Conservation (phyloP, 2,113 vertebrate genomes). For the Oncorhynchus gorbuscha region DNA sequence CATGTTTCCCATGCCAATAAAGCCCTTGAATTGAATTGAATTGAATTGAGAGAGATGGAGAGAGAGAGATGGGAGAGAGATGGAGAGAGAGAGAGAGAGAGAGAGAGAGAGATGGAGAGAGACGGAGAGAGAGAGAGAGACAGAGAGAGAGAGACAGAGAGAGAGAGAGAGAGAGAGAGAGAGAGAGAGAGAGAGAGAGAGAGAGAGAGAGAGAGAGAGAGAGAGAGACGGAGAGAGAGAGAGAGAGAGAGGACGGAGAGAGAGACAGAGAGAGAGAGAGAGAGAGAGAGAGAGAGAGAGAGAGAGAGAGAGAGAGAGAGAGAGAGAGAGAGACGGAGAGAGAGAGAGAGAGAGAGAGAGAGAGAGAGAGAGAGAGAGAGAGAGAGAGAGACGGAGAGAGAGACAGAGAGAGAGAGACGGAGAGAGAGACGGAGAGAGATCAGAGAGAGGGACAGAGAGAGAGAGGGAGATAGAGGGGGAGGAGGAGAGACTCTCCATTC, state of each 20-base stretch:
- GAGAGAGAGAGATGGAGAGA: background rate
- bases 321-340: too few species aligned
- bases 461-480: too few species aligned
- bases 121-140: too few species aligned
- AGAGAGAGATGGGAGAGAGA: slow-evolving; percentile 4
- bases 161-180: slow-evolving; percentile 11
- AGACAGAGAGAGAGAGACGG: too few species aligned
- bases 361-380: too few species aligned
- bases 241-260: too few species aligned
- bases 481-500: background rate
- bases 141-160: background rate
- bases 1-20: too few species aligned
- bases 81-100: background rate
- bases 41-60: slow-evolving; percentile 10
- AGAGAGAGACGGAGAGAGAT: too few species aligned
- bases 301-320: background rate
- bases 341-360: too few species aligned
- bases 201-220: background rate
- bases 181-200: slow-evolving; percentile 8
- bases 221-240: background rate
- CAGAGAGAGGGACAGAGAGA: too few species aligned
- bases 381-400: background rate
- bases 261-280: background rate
- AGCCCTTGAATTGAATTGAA: too few species aligned
- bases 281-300: slow-evolving; percentile 1